Conservation (phyloP, 2,888 invertebrate genomes). For the Megalurothrips usitatus region DNA sequence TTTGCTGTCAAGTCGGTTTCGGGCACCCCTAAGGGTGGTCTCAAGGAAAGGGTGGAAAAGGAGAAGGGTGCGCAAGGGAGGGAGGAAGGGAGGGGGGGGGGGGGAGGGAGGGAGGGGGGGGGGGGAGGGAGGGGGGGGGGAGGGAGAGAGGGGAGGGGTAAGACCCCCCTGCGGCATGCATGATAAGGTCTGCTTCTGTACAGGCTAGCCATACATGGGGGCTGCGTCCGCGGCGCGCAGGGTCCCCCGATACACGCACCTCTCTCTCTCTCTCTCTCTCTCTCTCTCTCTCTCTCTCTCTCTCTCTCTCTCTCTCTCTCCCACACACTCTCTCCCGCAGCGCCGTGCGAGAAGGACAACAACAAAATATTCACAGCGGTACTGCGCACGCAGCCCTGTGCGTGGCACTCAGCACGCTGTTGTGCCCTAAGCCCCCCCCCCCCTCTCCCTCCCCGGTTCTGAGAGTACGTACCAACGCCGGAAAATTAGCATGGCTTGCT, state of each 20-base stretch:
- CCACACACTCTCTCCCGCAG: no score
- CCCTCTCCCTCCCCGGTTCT: neutral
- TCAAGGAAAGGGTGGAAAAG: no score
- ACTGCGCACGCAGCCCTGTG: no score
- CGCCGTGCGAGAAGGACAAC: no score
- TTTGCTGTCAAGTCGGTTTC: neutral
- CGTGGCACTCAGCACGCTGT: conserved; percentile 21
- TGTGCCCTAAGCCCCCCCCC: neutral
- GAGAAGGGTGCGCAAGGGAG: no score
- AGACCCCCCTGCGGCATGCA: neutral
- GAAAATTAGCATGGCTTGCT: neutral
- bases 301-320: no score
- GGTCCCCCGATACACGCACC: no score
- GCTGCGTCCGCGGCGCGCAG: neutral
- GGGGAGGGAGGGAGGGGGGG: neutral
- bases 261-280: no score
- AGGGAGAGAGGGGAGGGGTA: neutral
- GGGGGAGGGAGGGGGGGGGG: neutral
- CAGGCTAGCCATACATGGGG: neutral
- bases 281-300: no score
- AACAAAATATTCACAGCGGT: no score
- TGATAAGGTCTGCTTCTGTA: neutral
- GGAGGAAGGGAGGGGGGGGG: neutral
- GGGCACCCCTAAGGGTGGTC: neutral
- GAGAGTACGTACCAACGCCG: neutral